These are phyloP conservation scores for Procapra przewalskii DNA, from an alignment of 2,113 vertebrate species.

Conservation along the genomic window DNA sequence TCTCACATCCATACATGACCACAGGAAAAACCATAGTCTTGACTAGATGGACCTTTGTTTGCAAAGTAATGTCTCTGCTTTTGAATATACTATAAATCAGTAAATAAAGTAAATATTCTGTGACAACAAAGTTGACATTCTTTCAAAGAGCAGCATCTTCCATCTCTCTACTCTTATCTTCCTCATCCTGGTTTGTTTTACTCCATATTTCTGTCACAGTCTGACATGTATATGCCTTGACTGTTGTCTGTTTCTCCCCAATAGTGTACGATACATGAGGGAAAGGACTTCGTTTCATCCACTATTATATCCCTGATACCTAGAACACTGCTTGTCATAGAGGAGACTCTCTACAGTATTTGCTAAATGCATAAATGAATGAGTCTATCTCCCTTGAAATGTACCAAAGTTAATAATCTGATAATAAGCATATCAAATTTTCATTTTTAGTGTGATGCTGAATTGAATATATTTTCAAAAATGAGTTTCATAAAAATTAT, in stretches of 20 bases:
- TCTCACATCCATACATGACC: no score
- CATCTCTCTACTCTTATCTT: not conserved
- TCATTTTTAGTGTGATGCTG: not conserved
- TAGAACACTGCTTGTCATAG: not conserved
- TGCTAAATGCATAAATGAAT: not conserved
- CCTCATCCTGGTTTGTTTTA: not conserved
- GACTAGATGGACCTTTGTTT: no score
- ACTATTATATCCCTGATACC: not conserved
- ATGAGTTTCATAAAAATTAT: slow-evolving; percentile 3
- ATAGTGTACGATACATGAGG: not conserved
- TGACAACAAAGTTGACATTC: not conserved
- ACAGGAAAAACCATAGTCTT: no score
- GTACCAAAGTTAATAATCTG: not conserved
- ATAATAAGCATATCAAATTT: not conserved
- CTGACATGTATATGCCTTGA: not conserved
- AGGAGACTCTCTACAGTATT: not conserved
- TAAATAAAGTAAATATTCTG: not conserved
- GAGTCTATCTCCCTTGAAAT: not conserved
- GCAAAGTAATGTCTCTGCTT: no score
- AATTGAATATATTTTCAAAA: slow-evolving; percentile 14
- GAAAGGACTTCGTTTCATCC: not conserved
- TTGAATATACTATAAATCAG: no score
- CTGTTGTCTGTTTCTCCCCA: not conserved
- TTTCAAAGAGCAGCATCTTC: not conserved
- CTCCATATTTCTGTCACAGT: not conserved